Base-by-base conservation (phyloP, 1,140 invertebrate genomes). In the Magallana angulata region DNA sequence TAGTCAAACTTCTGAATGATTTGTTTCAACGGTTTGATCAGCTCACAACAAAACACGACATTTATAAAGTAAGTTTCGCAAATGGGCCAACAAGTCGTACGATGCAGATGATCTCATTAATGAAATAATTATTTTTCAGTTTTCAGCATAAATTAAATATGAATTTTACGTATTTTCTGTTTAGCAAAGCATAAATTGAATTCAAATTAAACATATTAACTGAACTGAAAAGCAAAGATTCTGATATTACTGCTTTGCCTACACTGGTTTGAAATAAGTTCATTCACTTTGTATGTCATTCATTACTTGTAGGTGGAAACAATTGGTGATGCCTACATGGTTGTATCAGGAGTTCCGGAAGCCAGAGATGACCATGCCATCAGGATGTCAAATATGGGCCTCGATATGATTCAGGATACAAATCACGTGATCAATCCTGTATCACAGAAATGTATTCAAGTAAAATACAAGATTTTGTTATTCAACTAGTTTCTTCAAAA, bases 321-420 rank as follows among this genome's bases (percentile, higher is more conserved):
- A n/a, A 90, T 90, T 59, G 95, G 92, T 58, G 93, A 94, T 48
- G 91, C 91, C 14, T 92, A 92, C 86, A 91, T 92, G 89, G 89
- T 92, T 12, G 88, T 92, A 16, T 91, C 91, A 1, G 98, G 98
- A 7, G 91, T 91, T 1, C 92, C 92, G 6, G 90, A 91, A 58
- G 84, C 83, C 36, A 86, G 81, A 8, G 57, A 68, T 0, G 84
- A 85, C 80, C 91, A 93, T 83, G 91, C 91, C 24, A 88, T 90
- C 80, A 84, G 85, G 14, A 91, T 93, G 18, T 89, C 91, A 12
- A 90, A 90, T 68, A 89, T 91, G 64, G 89, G 91, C 80, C 82
- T 92, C 30, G 92, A 90, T 81, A 92, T 93, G 90, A 84, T 93
- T 62, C 59, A 87, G 2, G 82, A 87, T 30, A 88, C 88, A 14